Base-by-base conservation (phyloP, 2,888 invertebrate species). In the Glyphotaelius pellucidus region DNA sequence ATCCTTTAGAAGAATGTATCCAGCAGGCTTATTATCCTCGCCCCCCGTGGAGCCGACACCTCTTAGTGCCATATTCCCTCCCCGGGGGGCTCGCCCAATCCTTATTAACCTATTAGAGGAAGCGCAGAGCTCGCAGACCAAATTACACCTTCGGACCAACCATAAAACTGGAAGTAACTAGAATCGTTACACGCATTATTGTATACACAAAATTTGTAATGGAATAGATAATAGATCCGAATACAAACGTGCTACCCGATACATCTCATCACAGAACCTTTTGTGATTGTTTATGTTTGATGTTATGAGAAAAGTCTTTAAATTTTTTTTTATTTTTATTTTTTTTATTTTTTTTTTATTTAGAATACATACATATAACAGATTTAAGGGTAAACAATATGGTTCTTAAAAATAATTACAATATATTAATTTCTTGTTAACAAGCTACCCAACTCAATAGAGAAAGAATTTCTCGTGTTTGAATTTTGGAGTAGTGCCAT, bases 101-200 rank as follows among this genome's bases (percentile, higher is more conserved):
- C 80, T 89, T 90, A 89, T 91, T 79, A 90, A 47, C 84, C 84
- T 32, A 90, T 81, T 90, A 31, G 38, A 38, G 81, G 38, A 25
- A 15, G 67, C 86, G 52, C 42, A 79, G n/a, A 31, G 67, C 32
- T 25, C 38, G 87, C 89, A 67, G 52, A 67, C 89, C 47, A 52
- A 91, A 88, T 32, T 25, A 31, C 15, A 42, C 88, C 89, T 88
- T 91, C 35, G 19, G 31, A n/a, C n/a, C 84, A 35, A 25, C 79
- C 87, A 80, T 89, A 25, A 80, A 19, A 67, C 67, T 67, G 67
- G 67, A 67, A 67, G 52, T 90, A 91, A 91, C 91, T 79, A 90
- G 90, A 91, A 91, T 89, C 91, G 80, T 91, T 91, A 91, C 91
- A 89, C 91, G 91, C 91, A 42, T 90, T 91, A 91, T 87, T 84